Evolutionary conservation across 2,797 vertebrate genomes (phyloP), one percentile per base, ranked within the genome.

Genomic region (Tarsius wallacei): DNA sequence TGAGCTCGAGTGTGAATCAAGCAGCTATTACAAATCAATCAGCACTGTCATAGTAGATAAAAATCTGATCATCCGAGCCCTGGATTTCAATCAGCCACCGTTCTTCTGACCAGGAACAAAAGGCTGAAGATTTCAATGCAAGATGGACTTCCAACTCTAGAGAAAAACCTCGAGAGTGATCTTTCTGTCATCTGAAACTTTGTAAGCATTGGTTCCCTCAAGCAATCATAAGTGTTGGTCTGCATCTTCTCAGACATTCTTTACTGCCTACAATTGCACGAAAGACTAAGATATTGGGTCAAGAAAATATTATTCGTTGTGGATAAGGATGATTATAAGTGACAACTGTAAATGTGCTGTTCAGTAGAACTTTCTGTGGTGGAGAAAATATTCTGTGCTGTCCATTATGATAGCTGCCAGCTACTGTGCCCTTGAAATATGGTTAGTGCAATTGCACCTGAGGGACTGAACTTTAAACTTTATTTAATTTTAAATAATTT

Each of bases 11-110:
- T 22, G 9, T 5, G 61, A 85, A 93, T 91, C 71, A 80, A 93
- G 74, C 73, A 70, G 86, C 31, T 57, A 84, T 94, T 94, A 95
- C 71, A 95, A 94, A 93, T 89, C 93, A 96, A 51, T 96, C 87
- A 91, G 36, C 4, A n/a, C 89, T 91, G 90, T 90, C 90, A 90
- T 17, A 80, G 88, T 96, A 87, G 42, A 96, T 92, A 91, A 87
- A 42, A 95, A 94, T 89, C 90, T 74, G 81, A 97, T 95, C 47
- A 71, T 88, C 85, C 66, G 13, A 81, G 70, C 26, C 74, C 64
- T 83, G 55, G 66, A 90, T 90, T 96, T 96, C 74, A 91, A 5
- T 83, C 88, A 94, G 21, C 24, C 47, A 78, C 77, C 36, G 11
- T 47, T 33, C 22, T 91, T 63, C 64, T 80, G 36, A 85, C 66